Evolutionary conservation across 1,140 invertebrate genomes (phyloP).

Genomic region (Vollenhovia emeryi): DNA sequence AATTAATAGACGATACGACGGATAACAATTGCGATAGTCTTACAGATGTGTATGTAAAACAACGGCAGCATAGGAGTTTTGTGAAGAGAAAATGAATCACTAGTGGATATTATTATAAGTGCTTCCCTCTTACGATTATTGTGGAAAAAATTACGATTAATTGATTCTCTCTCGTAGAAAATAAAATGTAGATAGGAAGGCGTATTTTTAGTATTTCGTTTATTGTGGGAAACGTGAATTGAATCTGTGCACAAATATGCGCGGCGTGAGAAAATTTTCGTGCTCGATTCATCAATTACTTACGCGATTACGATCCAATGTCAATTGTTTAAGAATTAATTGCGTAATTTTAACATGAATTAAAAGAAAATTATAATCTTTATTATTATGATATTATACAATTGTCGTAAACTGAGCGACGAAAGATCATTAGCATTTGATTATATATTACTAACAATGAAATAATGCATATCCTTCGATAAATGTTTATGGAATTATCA

Average conservation of each 20-base stretch:
- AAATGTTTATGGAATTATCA: constrained; percentile 69
- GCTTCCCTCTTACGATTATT: constrained; percentile 82
- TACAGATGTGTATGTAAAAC: constrained; percentile 17
- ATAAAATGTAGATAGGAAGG: constrained; percentile 36
- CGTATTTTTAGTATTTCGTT: constrained; percentile 48
- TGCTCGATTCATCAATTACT: constrained; percentile 54
- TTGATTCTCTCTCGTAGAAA: constrained; percentile 39
- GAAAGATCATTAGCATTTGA: constrained; percentile 52
- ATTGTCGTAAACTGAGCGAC: constrained; percentile 53
- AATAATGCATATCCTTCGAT: constrained; percentile 75
- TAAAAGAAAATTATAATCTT: constrained; percentile 61
- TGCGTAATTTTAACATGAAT: constrained; percentile 52
- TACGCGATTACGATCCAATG: constrained; percentile 56
- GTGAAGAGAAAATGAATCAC: constrained; percentile 44
- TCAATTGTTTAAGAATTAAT: constrained; percentile 64
- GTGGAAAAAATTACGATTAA: constrained; percentile 67
- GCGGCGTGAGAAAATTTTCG: not conserved
- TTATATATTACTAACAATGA: constrained; percentile 67
- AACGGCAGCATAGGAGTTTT: constrained; percentile 5
- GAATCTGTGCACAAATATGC: constrained; percentile 54
- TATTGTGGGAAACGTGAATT: constrained; percentile 12
- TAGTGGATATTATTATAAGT: constrained; percentile 75
- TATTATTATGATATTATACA: constrained; percentile 64
- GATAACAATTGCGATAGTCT: not conserved
- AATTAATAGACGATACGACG: not conserved